phyloP scores from a whole-genome alignment of 2,888 invertebrate species.

The Rotaria socialis region DNA sequence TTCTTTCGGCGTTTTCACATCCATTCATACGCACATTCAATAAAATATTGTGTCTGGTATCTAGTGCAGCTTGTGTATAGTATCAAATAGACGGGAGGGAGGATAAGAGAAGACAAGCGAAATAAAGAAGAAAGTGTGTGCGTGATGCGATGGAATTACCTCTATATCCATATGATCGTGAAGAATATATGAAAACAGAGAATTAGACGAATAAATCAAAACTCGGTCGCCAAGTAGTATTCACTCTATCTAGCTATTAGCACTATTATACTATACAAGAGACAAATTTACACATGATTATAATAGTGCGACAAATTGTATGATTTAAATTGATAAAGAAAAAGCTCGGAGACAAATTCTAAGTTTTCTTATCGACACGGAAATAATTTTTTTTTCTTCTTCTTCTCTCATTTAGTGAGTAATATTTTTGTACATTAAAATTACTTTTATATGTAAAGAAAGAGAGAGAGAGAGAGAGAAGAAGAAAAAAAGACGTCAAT shows the following conservation, averaged over 20 bases:
- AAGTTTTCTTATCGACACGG: background rate
- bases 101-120: background rate
- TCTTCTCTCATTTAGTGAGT: background rate
- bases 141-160: slow-evolving; percentile 4
- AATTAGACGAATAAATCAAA: background rate
- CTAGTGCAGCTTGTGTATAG: background rate
- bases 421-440: background rate
- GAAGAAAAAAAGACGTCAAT: background rate
- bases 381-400: background rate
- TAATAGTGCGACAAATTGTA: too few species aligned
- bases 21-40: background rate
- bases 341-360: background rate
- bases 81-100: background rate
- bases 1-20: too few species aligned
- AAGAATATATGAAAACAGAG: background rate
- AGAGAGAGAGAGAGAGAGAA: too few species aligned
- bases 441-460: background rate
- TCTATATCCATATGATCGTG: background rate
- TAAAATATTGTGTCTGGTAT: background rate
- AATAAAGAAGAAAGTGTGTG: background rate
- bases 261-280: background rate
- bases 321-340: too few species aligned
- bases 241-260: too few species aligned
- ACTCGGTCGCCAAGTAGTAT: background rate
- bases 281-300: background rate